Conservation (phyloP, 2,888 invertebrate genomes). For the Tipula confusa region DNA sequence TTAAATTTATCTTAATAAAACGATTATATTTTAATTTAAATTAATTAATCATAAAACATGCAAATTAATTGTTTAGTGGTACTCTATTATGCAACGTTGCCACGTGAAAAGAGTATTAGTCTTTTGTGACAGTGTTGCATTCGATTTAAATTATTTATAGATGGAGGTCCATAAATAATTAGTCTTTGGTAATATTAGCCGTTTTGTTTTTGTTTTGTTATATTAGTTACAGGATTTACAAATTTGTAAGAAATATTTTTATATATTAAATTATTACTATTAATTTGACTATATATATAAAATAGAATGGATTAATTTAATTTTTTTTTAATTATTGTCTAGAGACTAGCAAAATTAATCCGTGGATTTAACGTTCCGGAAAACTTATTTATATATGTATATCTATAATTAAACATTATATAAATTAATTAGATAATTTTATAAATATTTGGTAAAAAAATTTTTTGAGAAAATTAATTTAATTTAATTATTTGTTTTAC, state of each 20-base stretch:
- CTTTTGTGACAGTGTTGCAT: not conserved
- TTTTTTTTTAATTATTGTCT: not conserved
- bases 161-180: not conserved
- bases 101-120: not conserved
- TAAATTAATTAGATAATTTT: not conserved
- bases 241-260: not conserved
- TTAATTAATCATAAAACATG: not conserved
- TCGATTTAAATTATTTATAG: not conserved
- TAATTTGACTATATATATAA: not conserved
- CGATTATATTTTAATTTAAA: not conserved
- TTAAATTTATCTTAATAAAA: not conserved
- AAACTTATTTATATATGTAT: not conserved
- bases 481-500: constrained; percentile 26
- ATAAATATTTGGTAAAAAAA: constrained; percentile 21
- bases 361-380: not conserved
- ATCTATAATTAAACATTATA: not conserved
- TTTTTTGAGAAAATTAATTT: not conserved
- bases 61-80: not conserved
- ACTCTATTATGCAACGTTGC: not conserved
- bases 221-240: not conserved
- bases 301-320: not conserved
- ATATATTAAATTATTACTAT: not conserved
- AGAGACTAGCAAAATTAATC: constrained; percentile 6
- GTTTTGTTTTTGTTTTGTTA: not conserved
- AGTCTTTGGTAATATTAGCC: not conserved